Conservation (phyloP, 2,888 invertebrate genomes). For the Troides oblongomaculatus region DNA sequence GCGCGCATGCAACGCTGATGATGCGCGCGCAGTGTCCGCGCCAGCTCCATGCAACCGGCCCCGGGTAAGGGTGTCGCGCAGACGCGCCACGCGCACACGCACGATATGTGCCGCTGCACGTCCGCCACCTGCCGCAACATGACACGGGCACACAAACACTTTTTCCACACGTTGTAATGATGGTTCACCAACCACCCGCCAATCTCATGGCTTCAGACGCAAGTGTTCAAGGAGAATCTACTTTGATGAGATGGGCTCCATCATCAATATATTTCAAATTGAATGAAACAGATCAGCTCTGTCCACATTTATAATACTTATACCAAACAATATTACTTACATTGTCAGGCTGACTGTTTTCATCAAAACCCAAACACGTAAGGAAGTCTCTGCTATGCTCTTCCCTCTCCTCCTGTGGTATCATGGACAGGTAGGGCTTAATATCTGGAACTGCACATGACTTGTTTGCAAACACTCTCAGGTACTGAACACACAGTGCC, state of each 20-base stretch:
- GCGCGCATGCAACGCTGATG: conserved; percentile 81
- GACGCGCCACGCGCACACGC: conserved; percentile 86
- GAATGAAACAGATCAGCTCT: too few relatives aligned
- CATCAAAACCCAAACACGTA: conserved; percentile 82
- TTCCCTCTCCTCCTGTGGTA: conserved; percentile 82
- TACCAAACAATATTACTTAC: conserved; percentile 57
- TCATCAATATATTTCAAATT: not conserved
- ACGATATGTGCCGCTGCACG: conserved; percentile 91
- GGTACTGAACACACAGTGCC: conserved; percentile 88
- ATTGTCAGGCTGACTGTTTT: conserved; percentile 81
- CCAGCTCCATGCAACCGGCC: conserved; percentile 66
- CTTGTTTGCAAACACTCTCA: conserved; percentile 90
- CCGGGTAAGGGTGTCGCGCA: conserved; percentile 80
- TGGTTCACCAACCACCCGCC: too few relatives aligned
- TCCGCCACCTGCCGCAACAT: conserved; percentile 79
- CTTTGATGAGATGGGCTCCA: too few relatives aligned
- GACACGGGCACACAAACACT: not conserved
- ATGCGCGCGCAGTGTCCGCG: conserved; percentile 81
- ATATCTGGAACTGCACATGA: conserved; percentile 93
- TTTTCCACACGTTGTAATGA: too few relatives aligned
- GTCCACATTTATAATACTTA: too few relatives aligned
- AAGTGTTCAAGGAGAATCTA: too few relatives aligned
- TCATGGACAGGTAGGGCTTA: conserved; percentile 84
- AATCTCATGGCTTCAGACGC: too few relatives aligned
- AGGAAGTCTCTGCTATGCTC: conserved; percentile 80